These are phyloP conservation scores for Anoplolepis gracilipes DNA, from an alignment of 1,140 invertebrate genomes.

Conservation along the genomic window DNA sequence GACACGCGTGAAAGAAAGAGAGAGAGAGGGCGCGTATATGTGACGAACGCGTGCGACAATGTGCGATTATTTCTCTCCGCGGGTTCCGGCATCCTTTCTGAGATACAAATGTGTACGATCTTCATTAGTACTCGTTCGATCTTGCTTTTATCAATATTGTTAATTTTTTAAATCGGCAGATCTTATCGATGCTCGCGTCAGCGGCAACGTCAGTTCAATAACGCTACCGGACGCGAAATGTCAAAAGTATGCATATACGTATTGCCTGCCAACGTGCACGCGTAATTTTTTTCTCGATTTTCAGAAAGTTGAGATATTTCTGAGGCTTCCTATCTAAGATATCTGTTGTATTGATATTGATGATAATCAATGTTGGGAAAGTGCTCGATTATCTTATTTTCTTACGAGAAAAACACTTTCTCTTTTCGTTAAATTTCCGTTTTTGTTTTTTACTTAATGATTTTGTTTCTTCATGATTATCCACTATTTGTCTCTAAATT, in stretches of 20 bases:
- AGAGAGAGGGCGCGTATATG: conserved; percentile 5
- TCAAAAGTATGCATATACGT: conserved; percentile 81
- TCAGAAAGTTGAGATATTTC: too few species aligned
- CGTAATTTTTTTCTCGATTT: background rate
- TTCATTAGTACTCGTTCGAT: background rate
- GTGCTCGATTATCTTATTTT: background rate
- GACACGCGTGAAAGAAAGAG: background rate
- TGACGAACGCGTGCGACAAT: conserved; percentile 16
- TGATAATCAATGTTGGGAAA: background rate
- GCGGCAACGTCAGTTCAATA: conserved; percentile 8
- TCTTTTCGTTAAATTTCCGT: background rate
- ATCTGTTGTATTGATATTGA: background rate
- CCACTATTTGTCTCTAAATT: too few species aligned
- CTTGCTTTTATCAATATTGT: background rate
- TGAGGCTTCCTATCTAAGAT: background rate
- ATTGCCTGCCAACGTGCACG: conserved; percentile 31
- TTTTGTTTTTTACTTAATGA: background rate
- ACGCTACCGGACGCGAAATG: conserved; percentile 79
- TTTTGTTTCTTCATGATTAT: conserved; percentile 8
- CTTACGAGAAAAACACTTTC: background rate
- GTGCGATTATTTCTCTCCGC: conserved; percentile 6
- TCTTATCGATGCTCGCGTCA: background rate
- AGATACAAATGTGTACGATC: background rate
- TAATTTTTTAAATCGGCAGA: background rate
- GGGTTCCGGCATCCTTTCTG: too few species aligned